Percentiles rank a stretch among this genome's conserved stretches.
phyloP scores from a whole-genome alignment of 2,888 invertebrate genomes.

The Acanthococcus lagerstroemiae region DNA sequence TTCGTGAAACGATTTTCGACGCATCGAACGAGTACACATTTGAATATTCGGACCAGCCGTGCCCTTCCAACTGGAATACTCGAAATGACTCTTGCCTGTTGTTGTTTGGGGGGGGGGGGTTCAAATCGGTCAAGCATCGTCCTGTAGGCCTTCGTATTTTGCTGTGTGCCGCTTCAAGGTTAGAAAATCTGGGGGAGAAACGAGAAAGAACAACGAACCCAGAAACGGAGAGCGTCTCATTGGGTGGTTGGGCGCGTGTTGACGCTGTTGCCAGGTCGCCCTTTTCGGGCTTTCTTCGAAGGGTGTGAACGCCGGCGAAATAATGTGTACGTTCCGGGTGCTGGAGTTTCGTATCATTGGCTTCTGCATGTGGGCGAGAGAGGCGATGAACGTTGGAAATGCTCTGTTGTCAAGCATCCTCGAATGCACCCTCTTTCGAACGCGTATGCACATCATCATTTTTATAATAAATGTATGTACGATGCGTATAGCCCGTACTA shows the following conservation, averaged over 20 bases:
- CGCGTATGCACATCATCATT: not conserved
- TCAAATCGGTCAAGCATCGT: no score
- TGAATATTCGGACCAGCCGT: no score
- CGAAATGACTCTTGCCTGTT: no score
- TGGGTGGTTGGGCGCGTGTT: constrained; percentile 18
- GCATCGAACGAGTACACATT: no score
- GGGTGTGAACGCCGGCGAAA: constrained; percentile 17
- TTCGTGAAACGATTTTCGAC: no score
- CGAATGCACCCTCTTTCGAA: constrained; percentile 17
- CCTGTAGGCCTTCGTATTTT: no score
- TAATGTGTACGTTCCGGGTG: not conserved
- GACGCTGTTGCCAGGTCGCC: constrained; percentile 8
- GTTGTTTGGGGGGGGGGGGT: no score
- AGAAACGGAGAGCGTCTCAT: not conserved
- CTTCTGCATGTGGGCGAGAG: not conserved
- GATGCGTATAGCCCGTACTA: no score
- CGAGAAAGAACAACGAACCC: constrained; percentile 18
- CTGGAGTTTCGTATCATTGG: not conserved
- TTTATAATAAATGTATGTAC: not conserved
- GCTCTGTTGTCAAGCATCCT: constrained; percentile 15
- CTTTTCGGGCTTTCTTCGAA: not conserved
- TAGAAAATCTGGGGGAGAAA: no score
- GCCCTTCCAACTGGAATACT: no score
- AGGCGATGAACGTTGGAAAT: not conserved
- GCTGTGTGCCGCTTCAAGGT: no score